phyloP scores from a whole-genome alignment of 1,140 invertebrate species.

The Diorhabda sublineata region DNA sequence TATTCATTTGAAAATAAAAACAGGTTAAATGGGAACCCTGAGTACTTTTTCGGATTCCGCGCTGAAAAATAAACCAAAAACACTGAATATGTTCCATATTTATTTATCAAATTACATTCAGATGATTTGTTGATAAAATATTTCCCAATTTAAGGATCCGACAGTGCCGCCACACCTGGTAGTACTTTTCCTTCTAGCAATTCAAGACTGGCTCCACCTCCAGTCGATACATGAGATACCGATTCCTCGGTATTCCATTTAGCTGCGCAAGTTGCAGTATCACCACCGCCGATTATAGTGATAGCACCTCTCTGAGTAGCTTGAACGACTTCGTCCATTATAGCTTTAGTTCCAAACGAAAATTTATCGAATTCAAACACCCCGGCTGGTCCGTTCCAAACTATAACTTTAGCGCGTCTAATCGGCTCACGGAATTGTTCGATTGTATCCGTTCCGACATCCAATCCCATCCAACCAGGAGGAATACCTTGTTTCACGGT shows the following conservation, averaged over 20 bases:
- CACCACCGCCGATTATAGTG: conserved; percentile 91
- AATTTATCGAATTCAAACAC: conserved; percentile 98
- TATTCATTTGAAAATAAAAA: too few relatives aligned
- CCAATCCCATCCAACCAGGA: conserved; percentile 89
- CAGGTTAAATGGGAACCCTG: too few relatives aligned
- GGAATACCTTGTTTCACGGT: conserved; percentile 84
- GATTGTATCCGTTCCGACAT: conserved; percentile 84
- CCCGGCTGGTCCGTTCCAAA: conserved; percentile 98
- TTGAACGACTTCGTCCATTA: conserved; percentile 93
- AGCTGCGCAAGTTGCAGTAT: conserved; percentile 95
- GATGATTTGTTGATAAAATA: too few relatives aligned
- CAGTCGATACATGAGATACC: conserved; percentile 97
- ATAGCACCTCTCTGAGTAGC: conserved; percentile 76
- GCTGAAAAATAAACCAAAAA: too few relatives aligned
- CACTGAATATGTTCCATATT: too few relatives aligned
- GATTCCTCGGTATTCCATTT: conserved; percentile 96
- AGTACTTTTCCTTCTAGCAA: conserved; percentile 90
- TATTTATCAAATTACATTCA: too few relatives aligned
- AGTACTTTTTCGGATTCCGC: too few relatives aligned
- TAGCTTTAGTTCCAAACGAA: conserved; percentile 80
- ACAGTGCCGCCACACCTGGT: conserved; percentile 87
- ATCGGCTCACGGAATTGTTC: conserved; percentile 79
- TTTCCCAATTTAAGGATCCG: conserved; percentile 52
- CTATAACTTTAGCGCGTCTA: conserved; percentile 86
- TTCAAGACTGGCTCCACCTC: conserved; percentile 96